Evolutionary conservation across 2,113 vertebrate species (phyloP), one percentile per base, ranked within the genome.

Genomic region (Pithys albifrons): DNA sequence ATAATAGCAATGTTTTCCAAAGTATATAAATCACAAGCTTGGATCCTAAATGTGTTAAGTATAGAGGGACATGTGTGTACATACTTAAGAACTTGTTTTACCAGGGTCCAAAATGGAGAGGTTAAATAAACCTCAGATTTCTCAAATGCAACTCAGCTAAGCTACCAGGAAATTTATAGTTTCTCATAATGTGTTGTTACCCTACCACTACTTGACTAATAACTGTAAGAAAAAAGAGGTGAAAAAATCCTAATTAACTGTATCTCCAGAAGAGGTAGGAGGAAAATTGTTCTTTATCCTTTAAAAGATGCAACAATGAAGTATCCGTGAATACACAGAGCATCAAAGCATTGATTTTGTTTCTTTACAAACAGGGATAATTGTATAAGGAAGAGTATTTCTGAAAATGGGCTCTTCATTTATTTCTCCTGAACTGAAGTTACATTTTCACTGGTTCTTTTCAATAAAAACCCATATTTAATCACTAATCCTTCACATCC

Each of bases 301-400:
- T 82, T 88, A 55, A 85, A 85, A 76, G 41, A 52, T 62, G 31
- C 12, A 66, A 55, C 75, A 73, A 9, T 85, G 11, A 95, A 49
- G 18, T 79, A 69, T 76, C 45, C 6, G 5, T 87, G n/a, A 90
- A 83, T 49, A 35, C 16, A 51, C 12, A 72, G 27, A 85, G 33
- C 62, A 90, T 73, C 71, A 79, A 80, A 93, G 24, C 29, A 55
- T 64, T 91, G 29, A 39, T 91, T 92, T 91, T 90, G 28, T 91
- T 90, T 88, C 64, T 9, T 0, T 71, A 31, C 58, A 70, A 93
- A 86, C 22, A 35, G 16, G 31, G 49, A 29, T 74, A 91, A 89
- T 91, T 91, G 39, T 69, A 15, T 77, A 80, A 84, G 37, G 29
- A 91, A 57, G 59, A 65, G 5, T 39, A 41, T 80, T 88, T 25